Conservation (phyloP, 1,140 invertebrate species). For the Leptopilina clavipes region DNA sequence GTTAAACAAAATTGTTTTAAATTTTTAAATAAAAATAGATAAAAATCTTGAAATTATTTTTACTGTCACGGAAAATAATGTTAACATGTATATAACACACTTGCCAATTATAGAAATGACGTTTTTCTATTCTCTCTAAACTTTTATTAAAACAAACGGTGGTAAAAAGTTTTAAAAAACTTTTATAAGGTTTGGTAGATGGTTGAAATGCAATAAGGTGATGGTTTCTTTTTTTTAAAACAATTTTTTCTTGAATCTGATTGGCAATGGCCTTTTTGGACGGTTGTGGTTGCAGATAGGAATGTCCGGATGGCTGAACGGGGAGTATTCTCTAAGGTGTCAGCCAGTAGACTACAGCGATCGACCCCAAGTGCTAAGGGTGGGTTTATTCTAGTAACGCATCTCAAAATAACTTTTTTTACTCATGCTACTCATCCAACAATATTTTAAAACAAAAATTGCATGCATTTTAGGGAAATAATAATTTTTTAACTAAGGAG, state of each 20-base stretch:
- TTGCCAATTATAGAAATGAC: constrained; percentile 2
- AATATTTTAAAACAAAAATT: neutral
- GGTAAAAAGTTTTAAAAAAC: neutral
- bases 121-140: neutral
- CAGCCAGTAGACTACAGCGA: constrained; percentile 96
- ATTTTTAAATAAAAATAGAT: no score
- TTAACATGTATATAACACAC: no score
- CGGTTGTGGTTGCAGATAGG: constrained; percentile 86
- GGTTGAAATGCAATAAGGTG: constrained; percentile 49
- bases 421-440: neutral
- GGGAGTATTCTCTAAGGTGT: constrained; percentile 94
- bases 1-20: no score
- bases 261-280: constrained; percentile 66
- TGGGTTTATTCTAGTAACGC: constrained; percentile 76
- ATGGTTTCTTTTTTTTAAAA: constrained; percentile 45
- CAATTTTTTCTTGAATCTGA: constrained; percentile 56
- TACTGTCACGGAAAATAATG: no score
- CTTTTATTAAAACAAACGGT: neutral
- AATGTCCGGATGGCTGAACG: constrained; percentile 89
- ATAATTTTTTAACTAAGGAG: neutral
- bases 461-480: neutral
- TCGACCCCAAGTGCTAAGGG: constrained; percentile 91
- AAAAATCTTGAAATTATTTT: no score
- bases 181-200: constrained; percentile 12
- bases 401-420: constrained; percentile 17